These are phyloP conservation scores for Pseudomyrmex pallidus DNA, from an alignment of 1,140 invertebrate genomes.

Conservation along the genomic window DNA sequence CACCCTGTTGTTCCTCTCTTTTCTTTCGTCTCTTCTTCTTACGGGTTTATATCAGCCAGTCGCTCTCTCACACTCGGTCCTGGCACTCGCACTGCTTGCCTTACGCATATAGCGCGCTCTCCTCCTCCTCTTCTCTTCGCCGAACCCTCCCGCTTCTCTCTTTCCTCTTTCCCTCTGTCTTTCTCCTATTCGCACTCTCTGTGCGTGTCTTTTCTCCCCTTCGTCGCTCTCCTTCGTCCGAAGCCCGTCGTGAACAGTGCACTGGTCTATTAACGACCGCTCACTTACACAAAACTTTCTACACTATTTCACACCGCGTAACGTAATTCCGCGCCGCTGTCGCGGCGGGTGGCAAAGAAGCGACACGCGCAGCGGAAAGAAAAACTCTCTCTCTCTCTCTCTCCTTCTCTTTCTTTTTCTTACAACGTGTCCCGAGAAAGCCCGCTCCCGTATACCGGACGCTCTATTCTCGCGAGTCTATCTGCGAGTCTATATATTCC, in stretches of 20 bases:
- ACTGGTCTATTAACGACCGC: slow-evolving; percentile 75
- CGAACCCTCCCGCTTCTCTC: slow-evolving; percentile 15
- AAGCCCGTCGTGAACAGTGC: slow-evolving; percentile 38
- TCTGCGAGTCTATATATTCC: too few species aligned
- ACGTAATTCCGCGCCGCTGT: neutral
- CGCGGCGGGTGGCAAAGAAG: neutral
- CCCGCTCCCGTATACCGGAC: neutral
- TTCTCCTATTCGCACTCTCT: slow-evolving; percentile 30
- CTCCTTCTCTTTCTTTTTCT: too few species aligned
- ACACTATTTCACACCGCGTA: slow-evolving; percentile 57
- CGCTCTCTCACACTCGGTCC: slow-evolving; percentile 53
- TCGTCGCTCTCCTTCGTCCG: slow-evolving; percentile 46
- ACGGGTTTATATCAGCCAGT: slow-evolving; percentile 43
- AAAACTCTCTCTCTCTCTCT: neutral
- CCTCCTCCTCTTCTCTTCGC: slow-evolving; percentile 19
- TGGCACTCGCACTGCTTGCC: slow-evolving; percentile 62
- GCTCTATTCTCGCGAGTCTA: neutral
- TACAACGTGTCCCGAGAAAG: neutral
- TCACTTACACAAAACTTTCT: slow-evolving; percentile 76
- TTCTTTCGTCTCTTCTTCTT: neutral
- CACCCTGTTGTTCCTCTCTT: slow-evolving; percentile 15
- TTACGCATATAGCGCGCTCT: slow-evolving; percentile 64
- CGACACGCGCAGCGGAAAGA: neutral
- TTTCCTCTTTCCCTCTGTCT: slow-evolving; percentile 36
- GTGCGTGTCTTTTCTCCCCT: slow-evolving; percentile 28